These are phyloP conservation scores for Kryptolebias marmoratus DNA, from an alignment of 2,113 vertebrate genomes.

Conservation along the genomic window DNA sequence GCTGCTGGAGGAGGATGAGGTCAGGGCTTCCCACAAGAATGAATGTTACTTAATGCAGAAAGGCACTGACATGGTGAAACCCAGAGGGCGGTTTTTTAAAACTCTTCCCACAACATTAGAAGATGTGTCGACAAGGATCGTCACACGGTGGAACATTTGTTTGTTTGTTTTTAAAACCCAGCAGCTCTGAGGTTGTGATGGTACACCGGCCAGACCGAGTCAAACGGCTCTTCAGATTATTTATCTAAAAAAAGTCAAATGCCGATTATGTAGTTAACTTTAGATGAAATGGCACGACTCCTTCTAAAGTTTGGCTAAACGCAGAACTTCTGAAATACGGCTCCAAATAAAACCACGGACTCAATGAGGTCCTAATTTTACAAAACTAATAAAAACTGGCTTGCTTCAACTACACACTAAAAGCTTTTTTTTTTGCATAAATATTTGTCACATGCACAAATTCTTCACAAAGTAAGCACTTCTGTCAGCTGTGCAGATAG, in stretches of 20 bases:
- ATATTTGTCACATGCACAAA: no score
- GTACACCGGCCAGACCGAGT: not conserved
- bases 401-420: no score
- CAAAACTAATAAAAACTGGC: no score
- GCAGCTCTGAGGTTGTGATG: not conserved
- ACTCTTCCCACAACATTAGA: constrained; percentile 21
- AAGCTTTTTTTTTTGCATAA: no score
- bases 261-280: no score
- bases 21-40: not conserved
- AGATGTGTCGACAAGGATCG: not conserved
- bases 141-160: not conserved
- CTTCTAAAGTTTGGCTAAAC: not conserved
- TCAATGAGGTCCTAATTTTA: not conserved
- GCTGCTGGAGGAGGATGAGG: constrained; percentile 1
- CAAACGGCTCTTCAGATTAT: not conserved
- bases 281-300: not conserved
- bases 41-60: constrained; percentile 2
- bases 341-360: not conserved
- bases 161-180: not conserved
- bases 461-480: no score
- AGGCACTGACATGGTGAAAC: not conserved
- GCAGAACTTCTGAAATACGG: not conserved
- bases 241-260: not conserved
- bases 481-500: no score
- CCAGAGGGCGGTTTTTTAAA: not conserved